Base-by-base conservation (phyloP, 2,113 vertebrate genomes). In the Gadus macrocephalus region DNA sequence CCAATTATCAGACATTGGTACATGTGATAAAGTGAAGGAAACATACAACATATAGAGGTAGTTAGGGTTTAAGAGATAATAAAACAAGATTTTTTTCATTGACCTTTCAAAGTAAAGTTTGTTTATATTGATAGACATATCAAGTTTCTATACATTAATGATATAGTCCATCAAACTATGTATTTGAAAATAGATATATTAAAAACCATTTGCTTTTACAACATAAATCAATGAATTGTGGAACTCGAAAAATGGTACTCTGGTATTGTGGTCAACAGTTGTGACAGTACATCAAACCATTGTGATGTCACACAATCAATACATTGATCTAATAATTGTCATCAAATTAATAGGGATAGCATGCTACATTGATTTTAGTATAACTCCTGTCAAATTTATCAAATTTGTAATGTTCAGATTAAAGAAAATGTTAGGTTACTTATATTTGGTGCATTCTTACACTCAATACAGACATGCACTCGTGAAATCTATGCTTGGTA, bases 31-130 rank as follows among this genome's bases (percentile, higher is more conserved):
- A 38, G 73, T 72, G 42, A 68, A 73, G 83, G 31, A 72, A 82
- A 75, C 53, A 59, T 22, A 22, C 14, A 63, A 31, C n/a, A 59
- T 59, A 8, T 16, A 82, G 86, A 89, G 85, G 88, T 89, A 89
- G 86, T 81, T 81, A 77, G 74, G 81, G 77, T 85, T 82, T 53
- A 70, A 76, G 71, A 82, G 69, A 82, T 70, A 56, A 67, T 78
- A 75, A 70, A 78, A 72, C 74, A 82, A 70, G 74, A 63, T 17
- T 60, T 75, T 75, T 22, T 25, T 55, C 35, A 20, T 42, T 77
- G 28, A 59, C 31, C 20, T 67, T 42, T 60, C 62, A 53, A 65
- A 66, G 63, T 49, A 61, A 65, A 68, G 27, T 38, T 64, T 65
- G 56, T 67, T 64, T 64, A 28, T 22, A 20, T 3, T 14, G 38